A percentile compares a stretch with the other conserved stretches of the same genome.
phyloP scores from a whole-genome alignment of 2,888 invertebrate species.

The Graphium colonna region DNA sequence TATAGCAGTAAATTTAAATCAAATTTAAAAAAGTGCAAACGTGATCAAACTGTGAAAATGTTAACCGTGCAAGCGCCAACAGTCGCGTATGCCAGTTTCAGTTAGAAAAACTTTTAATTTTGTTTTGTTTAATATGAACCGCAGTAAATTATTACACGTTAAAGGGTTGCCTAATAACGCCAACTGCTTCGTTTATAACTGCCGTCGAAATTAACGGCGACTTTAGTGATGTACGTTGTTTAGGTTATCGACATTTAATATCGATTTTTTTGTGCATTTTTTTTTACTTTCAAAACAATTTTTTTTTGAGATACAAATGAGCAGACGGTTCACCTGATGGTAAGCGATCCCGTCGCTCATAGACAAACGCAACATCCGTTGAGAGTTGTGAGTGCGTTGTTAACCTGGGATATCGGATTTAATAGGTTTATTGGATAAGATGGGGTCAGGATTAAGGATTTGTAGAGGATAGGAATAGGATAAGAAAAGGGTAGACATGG shows the following conservation, averaged over 20 bases:
- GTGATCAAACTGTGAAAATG: conserved; percentile 10
- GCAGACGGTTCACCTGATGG: no score
- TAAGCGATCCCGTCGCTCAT: no score
- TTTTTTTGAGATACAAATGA: neutral
- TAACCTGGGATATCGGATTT: no score
- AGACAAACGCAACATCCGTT: no score
- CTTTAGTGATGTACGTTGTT: conserved; percentile 42
- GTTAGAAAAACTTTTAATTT: conserved; percentile 68
- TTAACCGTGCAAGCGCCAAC: conserved; percentile 35
- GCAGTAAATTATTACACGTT: conserved; percentile 77
- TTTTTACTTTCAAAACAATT: conserved; percentile 20
- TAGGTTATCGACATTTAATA: no score
- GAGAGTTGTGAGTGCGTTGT: no score
- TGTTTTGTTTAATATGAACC: conserved; percentile 75
- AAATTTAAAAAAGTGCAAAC: conserved; percentile 7
- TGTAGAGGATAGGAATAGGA: no score
- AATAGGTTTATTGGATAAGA: no score
- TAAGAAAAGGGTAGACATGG: no score
- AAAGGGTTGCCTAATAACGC: conserved; percentile 74
- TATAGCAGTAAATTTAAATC: conserved; percentile 4
- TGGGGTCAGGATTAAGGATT: no score
- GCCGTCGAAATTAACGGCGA: conserved; percentile 71
- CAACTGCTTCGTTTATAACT: conserved; percentile 70
- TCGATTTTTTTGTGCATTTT: no score
- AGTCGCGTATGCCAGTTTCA: conserved; percentile 40